Base-by-base conservation (phyloP, 2,113 vertebrate genomes). In the Dendropsophus ebraccatus region DNA sequence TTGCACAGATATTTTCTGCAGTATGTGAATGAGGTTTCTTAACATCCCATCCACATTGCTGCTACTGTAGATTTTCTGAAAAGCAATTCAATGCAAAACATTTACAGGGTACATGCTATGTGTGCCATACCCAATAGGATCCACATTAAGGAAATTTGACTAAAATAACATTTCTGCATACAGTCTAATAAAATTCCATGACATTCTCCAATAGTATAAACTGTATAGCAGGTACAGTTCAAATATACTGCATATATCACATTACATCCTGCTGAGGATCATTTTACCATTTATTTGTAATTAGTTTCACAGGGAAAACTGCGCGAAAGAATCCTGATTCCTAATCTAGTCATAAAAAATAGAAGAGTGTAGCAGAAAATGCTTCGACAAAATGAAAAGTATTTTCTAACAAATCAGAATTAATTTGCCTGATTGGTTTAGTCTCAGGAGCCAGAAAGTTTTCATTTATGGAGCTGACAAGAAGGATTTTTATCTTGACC, bases 391-490 rank as follows among this genome's bases (percentile, higher is more conserved):
- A 91, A 89, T 85, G 91, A 93, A 90, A 91, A 89, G 88, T 91
- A 91, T 94, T 94, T 95, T 92, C 90, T 92, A 92, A 91, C 88
- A 91, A 93, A 93, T 94, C 91, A 90, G 91, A 94, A 92, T 93
- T 94, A 93, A 93, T 93, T 93, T 92, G 92, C 90, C 89, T 91
- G 91, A 90, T 91, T 94, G 90, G 89, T 91, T 90, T 17, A 69
- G 90, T 92, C 91, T 93, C 90, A 88, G 89, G 91, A 94, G 91
- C 89, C 90, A 89, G 89, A 92, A 90, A 80, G 77, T 89, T 88
- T 89, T 92, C 87, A 90, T 90, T 87, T 87, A 88, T 89, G 87
- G 88, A 91, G 83, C 86, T 92, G 91, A 91, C 89, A 91, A 88
- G 88, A 90, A 94, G 90, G 88, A 91, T 92, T 92, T 94, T 81